Percentiles rank a stretch among this genome's conserved stretches.
Evolutionary conservation across 2,113 vertebrate species (phyloP).

Genomic region (Varanus komodoensis): DNA sequence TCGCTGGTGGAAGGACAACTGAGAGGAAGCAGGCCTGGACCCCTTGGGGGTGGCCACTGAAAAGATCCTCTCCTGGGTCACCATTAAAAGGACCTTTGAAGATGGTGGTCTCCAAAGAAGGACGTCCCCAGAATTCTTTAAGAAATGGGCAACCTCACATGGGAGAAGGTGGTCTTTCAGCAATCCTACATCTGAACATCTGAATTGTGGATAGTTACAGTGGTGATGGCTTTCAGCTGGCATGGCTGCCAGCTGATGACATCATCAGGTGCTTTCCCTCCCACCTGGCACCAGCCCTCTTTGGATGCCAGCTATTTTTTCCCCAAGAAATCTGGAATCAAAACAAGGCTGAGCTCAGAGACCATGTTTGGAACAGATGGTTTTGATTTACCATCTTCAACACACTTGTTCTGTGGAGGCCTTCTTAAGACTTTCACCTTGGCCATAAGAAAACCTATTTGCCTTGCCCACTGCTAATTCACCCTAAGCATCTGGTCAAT

Average conservation of each 20-base stretch:
- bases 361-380: neutral
- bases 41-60: too few species aligned
- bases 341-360: neutral
- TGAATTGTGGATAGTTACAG: too few species aligned
- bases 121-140: too few species aligned
- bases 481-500: neutral
- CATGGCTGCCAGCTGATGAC: too few species aligned
- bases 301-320: neutral
- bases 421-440: neutral
- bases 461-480: neutral
- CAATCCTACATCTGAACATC: neutral
- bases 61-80: too few species aligned
- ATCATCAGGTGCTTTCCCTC: neutral
- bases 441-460: neutral
- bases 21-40: too few species aligned
- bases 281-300: neutral
- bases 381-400: neutral
- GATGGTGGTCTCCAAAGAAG: too few species aligned
- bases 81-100: too few species aligned
- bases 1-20: too few species aligned
- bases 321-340: neutral
- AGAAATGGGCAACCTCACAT: too few species aligned
- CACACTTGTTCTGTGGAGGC: neutral
- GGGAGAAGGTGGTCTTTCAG: neutral
- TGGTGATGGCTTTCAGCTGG: neutral